Evolutionary conservation across 2,888 invertebrate genomes (phyloP), one percentile per base, ranked within the genome.

Genomic region (Bellardia pandia): DNA sequence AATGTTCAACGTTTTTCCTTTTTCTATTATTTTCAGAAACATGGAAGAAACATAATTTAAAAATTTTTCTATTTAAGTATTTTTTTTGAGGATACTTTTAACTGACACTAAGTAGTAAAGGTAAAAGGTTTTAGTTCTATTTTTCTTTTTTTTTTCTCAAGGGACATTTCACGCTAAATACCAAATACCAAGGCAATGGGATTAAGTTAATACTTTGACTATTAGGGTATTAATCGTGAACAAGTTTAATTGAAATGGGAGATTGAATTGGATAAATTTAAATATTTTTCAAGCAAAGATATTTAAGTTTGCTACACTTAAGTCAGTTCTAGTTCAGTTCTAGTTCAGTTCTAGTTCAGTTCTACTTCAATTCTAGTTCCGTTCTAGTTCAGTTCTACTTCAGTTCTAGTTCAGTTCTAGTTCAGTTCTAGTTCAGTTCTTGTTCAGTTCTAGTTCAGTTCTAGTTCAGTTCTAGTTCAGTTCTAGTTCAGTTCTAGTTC

Each of bases 171-270:
- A n/a, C 51, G 13, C 51, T 14, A n/a, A n/a, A 45, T 45, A 45
- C 4, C 51, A 51, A n/a, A 45, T 45, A 45, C 4, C 51, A 51
- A n/a, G n/a, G n/a, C 51, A 51, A n/a, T 6, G 13, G 13, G 51
- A 51, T 51, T n/a, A 51, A 3, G 14, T 51, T 51, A 51, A n/a
- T n/a, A 51, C 9, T 45, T 45, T 45, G 45, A 9, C 45, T 45
- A 11, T 13, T 9, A 45, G 9, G 13, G 45, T 45, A 45, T 51
- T 51, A 51, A 51, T 51, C 13, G 6, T n/a, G 3, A 51, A 6
- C 51, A 51, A 51, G n/a, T 51, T 4, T n/a, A 51, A 51, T 51
- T 51, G 51, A 51, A 51, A 51, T 51, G 51, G 51, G 51, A 51
- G n/a, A 51, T n/a, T 45, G 45, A 51, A 6, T 51, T 14, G 51